These are phyloP conservation scores for Lordiphosa clarofinis DNA, from an alignment of 1,140 invertebrate species.

Conservation along the genomic window DNA sequence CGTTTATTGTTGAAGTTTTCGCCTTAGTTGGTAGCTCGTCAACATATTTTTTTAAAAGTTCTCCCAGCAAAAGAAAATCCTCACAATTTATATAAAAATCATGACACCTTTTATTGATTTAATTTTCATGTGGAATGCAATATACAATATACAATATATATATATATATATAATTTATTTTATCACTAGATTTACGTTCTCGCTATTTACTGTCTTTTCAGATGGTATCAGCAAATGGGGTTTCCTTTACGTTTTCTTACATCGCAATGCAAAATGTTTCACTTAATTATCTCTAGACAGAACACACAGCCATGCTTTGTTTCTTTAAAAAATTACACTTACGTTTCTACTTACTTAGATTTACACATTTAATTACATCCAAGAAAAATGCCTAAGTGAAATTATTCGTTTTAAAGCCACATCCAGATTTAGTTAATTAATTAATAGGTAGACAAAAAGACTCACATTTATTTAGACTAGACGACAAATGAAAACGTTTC, in stretches of 20 bases:
- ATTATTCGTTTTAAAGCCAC: constrained; percentile 60
- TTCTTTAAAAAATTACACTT: constrained; percentile 77
- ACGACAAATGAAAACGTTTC: no score
- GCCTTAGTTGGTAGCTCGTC: constrained; percentile 50
- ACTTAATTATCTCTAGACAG: constrained; percentile 63
- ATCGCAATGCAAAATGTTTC: constrained; percentile 13
- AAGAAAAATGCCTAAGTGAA: constrained; percentile 35
- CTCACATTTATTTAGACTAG: no score
- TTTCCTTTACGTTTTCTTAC: constrained; percentile 3
- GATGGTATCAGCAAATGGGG: constrained; percentile 44
- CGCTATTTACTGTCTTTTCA: constrained; percentile 38
- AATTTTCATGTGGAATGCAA: constrained; percentile 44
- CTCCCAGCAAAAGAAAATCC: constrained; percentile 27
- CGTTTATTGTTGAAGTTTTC: constrained; percentile 77
- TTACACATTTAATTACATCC: constrained; percentile 65
- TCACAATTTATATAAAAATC: constrained; percentile 57
- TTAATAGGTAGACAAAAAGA: background rate
- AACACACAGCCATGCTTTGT: constrained; percentile 80
- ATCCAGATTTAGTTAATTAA: constrained; percentile 65
- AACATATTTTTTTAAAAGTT: constrained; percentile 30
- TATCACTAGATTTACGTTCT: constrained; percentile 76
- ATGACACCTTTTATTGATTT: constrained; percentile 77
- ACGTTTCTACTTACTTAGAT: constrained; percentile 28
- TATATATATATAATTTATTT: constrained; percentile 51
- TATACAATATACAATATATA: constrained; percentile 44